phyloP scores from a whole-genome alignment of 2,888 invertebrate genomes.

The Sinodicranocentrus sp. region DNA sequence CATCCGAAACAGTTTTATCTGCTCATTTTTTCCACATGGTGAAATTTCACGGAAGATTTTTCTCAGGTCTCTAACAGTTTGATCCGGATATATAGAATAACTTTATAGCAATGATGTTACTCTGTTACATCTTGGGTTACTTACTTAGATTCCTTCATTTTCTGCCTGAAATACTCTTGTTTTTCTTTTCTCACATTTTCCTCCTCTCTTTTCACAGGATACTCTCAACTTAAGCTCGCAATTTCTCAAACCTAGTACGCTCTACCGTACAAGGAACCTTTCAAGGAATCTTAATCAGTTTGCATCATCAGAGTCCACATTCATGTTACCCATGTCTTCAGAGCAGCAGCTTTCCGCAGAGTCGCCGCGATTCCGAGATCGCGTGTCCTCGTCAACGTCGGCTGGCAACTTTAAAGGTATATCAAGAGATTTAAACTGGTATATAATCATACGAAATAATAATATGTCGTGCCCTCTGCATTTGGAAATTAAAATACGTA shows the following conservation, averaged over 20 bases:
- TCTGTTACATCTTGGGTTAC: background rate
- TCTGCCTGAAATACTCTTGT: background rate
- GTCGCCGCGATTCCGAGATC: conserved; percentile 68
- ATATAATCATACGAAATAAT: too few species aligned
- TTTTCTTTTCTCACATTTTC: background rate
- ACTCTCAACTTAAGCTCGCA: conserved; percentile 75
- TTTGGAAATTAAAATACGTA: too few species aligned
- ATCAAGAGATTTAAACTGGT: too few species aligned
- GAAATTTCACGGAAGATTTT: conserved; percentile 11
- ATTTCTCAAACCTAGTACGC: conserved; percentile 75
- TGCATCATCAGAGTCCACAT: conserved; percentile 75
- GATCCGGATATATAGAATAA: too few species aligned
- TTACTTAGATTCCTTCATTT: background rate
- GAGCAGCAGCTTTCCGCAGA: conserved; percentile 64
- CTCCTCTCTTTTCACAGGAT: conserved; percentile 67
- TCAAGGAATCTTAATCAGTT: conserved; percentile 76
- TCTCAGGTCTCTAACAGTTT: conserved; percentile 9
- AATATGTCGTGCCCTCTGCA: too few species aligned
- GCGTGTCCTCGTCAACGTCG: conserved; percentile 70
- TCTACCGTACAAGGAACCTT: conserved; percentile 75
- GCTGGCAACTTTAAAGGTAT: conserved; percentile 73
- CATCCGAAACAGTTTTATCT: background rate
- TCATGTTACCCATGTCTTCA: conserved; percentile 67
- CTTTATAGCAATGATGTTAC: too few species aligned
- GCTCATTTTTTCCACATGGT: conserved; percentile 19